A percentile compares a stretch with the other conserved stretches of the same genome.
Evolutionary conservation across 2,797 vertebrate species (phyloP).

Genomic region (Chiroxiphia lanceolata): DNA sequence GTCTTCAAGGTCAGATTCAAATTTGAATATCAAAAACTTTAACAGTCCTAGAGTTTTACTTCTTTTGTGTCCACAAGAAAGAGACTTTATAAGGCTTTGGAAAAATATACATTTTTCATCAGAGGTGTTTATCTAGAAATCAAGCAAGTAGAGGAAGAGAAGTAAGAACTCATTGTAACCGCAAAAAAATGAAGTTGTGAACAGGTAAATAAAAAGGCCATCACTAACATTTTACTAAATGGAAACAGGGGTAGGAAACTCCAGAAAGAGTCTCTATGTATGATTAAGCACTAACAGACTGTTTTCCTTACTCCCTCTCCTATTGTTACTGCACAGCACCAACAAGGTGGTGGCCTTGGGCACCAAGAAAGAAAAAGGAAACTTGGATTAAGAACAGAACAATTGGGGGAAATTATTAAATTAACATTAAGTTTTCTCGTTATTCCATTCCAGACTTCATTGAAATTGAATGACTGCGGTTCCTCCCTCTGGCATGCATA

Average conservation of each 20-base stretch:
- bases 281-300: not conserved
- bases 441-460: slow-evolving; percentile 24
- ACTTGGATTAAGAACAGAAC: slow-evolving; percentile 54
- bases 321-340: not conserved
- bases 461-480: slow-evolving; percentile 26
- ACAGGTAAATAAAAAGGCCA: not conserved
- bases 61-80: not conserved
- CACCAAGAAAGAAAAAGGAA: slow-evolving; percentile 53
- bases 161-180: not conserved
- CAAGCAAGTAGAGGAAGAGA: not conserved
- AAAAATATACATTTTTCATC: not conserved
- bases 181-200: not conserved
- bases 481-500: slow-evolving; percentile 22
- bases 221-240: not conserved
- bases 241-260: not conserved
- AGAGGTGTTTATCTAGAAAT: not conserved
- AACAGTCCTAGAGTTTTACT: not conserved
- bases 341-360: slow-evolving; percentile 24
- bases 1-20: not conserved
- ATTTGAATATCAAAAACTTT: not conserved
- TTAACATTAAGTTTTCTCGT: slow-evolving; percentile 48
- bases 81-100: not conserved
- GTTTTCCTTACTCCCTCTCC: not conserved
- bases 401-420: slow-evolving; percentile 56
- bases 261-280: not conserved